Base-by-base conservation (phyloP, 2,888 invertebrate genomes). In the Pyrochroa serraticornis region DNA sequence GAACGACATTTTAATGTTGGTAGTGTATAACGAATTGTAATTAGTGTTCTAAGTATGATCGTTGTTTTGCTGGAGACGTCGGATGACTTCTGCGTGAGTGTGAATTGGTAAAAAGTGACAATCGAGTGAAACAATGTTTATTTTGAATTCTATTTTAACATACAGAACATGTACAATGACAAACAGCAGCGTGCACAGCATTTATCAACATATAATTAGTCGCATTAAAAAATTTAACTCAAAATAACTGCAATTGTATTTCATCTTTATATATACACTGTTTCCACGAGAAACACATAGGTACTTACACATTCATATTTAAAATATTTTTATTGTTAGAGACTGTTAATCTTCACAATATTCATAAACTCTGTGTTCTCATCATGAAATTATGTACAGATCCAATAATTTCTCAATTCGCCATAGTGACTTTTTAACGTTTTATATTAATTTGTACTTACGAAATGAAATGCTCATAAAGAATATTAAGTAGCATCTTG, bases 181-280 rank as follows among this genome's bases (percentile, higher is more conserved):
- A 62, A 62, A 60, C 41, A 53, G 60, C 62, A 62, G 64, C 64
- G 64, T 64, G 64, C 62, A 60, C 42, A 64, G 64, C 64, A 44
- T 57, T 62, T 38, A 58, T 46, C 43, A 38, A 58, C 48, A 54
- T 31, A 54, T 49, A 50, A 50, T 43, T 43, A 14, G 41, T 43
- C n/a, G 34, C 22, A 10, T 54, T 49, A 44, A 48, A 56, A 58
- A 58, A 58, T 53, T 48, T 45, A 44, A 58, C 47, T 47, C 46
- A 33, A 59, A 59, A 54, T 50, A 54, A 37, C 54, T 54, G 45
- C 53, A 45, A 59, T 54, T 59, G 42, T 43, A 51, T 46, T 47
- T 41, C 39, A 39, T 51, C 52, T 34, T 37, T 39, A 44, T 58
- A 48, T 58, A 53, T 53, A 58, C 53, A 51, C 44, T 32, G 53